These are phyloP conservation scores for Notechis scutatus DNA, from an alignment of 2,113 vertebrate species.

Conservation along the genomic window DNA sequence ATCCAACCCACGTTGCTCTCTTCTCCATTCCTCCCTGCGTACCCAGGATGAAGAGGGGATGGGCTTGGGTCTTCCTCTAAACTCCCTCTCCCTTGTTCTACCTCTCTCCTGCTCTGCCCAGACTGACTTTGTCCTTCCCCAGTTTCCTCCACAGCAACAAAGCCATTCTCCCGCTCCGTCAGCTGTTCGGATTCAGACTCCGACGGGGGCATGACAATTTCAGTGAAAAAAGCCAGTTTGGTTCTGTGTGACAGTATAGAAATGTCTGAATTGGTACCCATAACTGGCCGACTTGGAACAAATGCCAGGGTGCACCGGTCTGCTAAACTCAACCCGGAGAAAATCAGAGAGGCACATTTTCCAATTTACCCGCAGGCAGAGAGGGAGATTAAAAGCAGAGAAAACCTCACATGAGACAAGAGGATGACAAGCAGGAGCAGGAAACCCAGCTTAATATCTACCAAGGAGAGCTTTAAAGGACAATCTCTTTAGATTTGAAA, in stretches of 20 bases:
- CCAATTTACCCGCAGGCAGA: slow-evolving; percentile 1
- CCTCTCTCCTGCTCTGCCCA: no score
- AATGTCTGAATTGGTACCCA: neutral
- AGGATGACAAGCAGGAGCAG: neutral
- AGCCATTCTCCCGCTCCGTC: no score
- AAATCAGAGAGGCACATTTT: neutral
- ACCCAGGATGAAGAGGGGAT: no score
- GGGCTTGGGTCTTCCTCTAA: no score
- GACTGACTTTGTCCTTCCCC: no score
- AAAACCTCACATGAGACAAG: neutral
- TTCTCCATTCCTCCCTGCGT: no score
- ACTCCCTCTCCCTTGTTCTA: no score
- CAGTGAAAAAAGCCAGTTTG: neutral
- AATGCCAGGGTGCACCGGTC: accelerated
- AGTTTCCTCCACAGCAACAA: no score
- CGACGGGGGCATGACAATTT: no score
- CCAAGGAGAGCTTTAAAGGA: neutral
- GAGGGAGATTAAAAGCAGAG: neutral
- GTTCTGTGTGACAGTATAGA: neutral
- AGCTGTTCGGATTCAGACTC: no score
- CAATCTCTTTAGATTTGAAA: slow-evolving; percentile 26
- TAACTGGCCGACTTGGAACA: neutral
- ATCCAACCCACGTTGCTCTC: no score
- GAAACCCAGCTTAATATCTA: accelerated
- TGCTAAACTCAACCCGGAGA: neutral